Evolutionary conservation across 2,888 invertebrate genomes (phyloP), one percentile per base, ranked within the genome.

Genomic region (Galeruca laticollis): DNA sequence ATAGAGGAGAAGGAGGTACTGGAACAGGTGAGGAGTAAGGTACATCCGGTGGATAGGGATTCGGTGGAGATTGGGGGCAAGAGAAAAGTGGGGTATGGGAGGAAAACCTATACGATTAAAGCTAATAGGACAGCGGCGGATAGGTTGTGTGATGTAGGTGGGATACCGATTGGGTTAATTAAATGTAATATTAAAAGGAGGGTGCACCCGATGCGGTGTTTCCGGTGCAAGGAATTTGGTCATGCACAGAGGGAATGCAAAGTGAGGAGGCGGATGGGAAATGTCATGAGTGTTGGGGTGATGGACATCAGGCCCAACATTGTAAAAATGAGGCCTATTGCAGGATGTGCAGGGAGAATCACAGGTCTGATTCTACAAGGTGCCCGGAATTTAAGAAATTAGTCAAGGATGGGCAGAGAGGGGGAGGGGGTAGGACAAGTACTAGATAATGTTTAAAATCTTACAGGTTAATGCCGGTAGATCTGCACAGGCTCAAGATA

Each of bases 151-250:
- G n/a, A 40, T 5, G n/a, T 1, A 4, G 40, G 21, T 8, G 20
- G 51, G 21, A 20, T 51, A 6, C 20, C 51, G 9, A 51, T 51
- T 18, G 51, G 51, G 2, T 20, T 51, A 13, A 20, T 51, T 2
- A 20, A 51, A 9, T 65, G 65, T 57, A 65, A 47, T 13, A 47
- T 56, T 3, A 35, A 65, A 59, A 18, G 5, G 57, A 47, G 31
- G 51, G n/a, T n/a, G n/a, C n/a, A n/a, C n/a, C n/a, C n/a, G n/a
- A n/a, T n/a, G n/a, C n/a, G n/a, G n/a, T n/a, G n/a, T n/a, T n/a
- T n/a, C n/a, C n/a, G n/a, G n/a, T n/a, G n/a, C n/a, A n/a, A n/a
- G n/a, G n/a, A n/a, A n/a, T n/a, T n/a, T n/a, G n/a, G n/a, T n/a
- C n/a, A n/a, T n/a, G n/a, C n/a, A n/a, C n/a, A n/a, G n/a, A 51